A percentile compares a stretch with the other conserved stretches of the same genome.
These are phyloP conservation scores for Vireo griseus DNA, from an alignment of 2,797 vertebrate species.

Conservation along the genomic window DNA sequence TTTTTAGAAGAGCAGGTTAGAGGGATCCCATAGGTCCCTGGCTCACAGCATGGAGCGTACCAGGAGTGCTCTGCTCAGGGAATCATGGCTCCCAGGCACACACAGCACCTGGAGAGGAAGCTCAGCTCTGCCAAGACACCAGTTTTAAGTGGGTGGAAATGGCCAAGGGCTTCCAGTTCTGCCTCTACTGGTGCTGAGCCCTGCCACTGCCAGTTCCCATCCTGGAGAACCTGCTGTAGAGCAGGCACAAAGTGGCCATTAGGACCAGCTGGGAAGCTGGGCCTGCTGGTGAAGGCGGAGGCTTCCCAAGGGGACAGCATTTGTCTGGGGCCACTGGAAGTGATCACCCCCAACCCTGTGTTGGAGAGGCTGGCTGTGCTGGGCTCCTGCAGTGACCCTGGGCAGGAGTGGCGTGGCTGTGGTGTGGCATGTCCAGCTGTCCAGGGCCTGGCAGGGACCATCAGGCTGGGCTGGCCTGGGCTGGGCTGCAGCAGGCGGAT, in stretches of 20 bases:
- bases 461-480: not conserved
- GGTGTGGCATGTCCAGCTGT: not conserved
- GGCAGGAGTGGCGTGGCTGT: not conserved
- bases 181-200: fast-evolving
- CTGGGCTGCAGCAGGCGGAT: not conserved
- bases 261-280: not conserved
- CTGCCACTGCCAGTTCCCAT: not conserved
- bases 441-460: not conserved
- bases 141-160: not conserved
- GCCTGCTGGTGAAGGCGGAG: not conserved
- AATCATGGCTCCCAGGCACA: not conserved
- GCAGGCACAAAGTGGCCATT: fast-evolving
- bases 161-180: not conserved
- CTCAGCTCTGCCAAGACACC: not conserved
- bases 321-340: no score
- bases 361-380: not conserved
- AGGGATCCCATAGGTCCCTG: not conserved
- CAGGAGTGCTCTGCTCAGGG: fast-evolving
- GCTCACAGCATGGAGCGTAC: not conserved
- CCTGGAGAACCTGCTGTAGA: not conserved
- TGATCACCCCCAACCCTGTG: not conserved
- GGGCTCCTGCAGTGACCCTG: not conserved
- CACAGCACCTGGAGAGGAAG: not conserved
- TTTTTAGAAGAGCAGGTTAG: not conserved
- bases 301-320: not conserved